Conservation (phyloP, 2,888 invertebrate genomes). For the Notodonta ziczac region DNA sequence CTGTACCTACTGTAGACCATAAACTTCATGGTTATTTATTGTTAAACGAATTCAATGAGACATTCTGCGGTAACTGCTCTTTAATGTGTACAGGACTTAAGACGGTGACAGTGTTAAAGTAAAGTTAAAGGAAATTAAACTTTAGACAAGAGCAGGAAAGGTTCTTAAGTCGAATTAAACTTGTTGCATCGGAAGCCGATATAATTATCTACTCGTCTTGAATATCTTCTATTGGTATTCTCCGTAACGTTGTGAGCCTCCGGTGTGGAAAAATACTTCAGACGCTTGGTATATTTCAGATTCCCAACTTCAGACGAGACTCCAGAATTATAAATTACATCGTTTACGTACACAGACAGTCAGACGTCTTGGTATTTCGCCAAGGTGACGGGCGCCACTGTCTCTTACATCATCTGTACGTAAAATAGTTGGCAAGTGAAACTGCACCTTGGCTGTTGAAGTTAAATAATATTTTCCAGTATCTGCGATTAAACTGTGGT, state of each 20-base stretch:
- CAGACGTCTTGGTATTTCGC: conserved; percentile 58
- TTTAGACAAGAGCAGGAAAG: no score
- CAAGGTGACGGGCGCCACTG: conserved; percentile 51
- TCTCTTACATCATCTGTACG: conserved; percentile 41
- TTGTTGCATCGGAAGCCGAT: no score
- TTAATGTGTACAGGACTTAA: no score
- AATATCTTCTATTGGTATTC: background rate
- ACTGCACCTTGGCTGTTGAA: conserved; percentile 14
- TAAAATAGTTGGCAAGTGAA: conserved; percentile 22
- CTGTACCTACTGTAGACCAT: background rate
- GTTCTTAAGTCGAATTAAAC: no score
- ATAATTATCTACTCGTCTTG: background rate
- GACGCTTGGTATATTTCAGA: conserved; percentile 21
- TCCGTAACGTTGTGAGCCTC: background rate
- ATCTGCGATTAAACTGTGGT: conserved; percentile 4
- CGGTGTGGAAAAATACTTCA: background rate
- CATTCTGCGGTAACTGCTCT: no score
- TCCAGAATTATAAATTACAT: conserved; percentile 54
- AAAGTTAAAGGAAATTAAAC: no score
- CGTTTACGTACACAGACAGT: conserved; percentile 42
- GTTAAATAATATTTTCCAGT: background rate
- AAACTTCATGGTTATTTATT: background rate
- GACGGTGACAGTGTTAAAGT: no score
- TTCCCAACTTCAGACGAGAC: conserved; percentile 43
- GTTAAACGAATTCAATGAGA: background rate